phyloP scores from a whole-genome alignment of 2,797 vertebrate genomes.

The Rhinatrema bivittatum region DNA sequence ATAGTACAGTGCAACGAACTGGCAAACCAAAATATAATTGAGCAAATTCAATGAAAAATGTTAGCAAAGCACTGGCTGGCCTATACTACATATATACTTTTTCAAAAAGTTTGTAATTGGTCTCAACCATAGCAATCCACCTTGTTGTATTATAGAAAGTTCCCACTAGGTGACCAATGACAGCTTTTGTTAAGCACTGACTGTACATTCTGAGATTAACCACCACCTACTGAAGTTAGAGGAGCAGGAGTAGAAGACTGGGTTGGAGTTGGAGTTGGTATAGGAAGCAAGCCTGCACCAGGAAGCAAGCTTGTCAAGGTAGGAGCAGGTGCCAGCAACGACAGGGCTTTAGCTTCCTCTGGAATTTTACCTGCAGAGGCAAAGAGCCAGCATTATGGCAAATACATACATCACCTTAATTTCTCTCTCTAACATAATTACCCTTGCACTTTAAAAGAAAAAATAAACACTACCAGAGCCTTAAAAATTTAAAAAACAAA shows the following conservation, averaged over 20 bases:
- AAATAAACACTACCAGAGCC: constrained; percentile 58
- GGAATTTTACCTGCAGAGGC: constrained; percentile 91
- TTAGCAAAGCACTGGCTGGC: too few species aligned
- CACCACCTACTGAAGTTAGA: constrained; percentile 78
- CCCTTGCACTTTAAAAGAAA: constrained; percentile 70
- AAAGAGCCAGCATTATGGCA: constrained; percentile 48
- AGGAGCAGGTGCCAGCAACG: constrained; percentile 81
- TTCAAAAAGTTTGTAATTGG: too few species aligned
- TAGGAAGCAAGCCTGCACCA: constrained; percentile 87
- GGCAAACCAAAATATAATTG: too few species aligned
- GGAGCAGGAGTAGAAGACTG: constrained; percentile 73
- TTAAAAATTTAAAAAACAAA: constrained; percentile 60
- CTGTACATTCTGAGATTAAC: too few species aligned
- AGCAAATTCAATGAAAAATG: too few species aligned
- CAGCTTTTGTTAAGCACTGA: too few species aligned
- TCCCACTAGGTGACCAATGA: too few species aligned
- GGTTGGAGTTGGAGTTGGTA: constrained; percentile 73
- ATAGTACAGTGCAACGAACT: too few species aligned
- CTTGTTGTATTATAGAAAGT: too few species aligned
- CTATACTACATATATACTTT: too few species aligned
- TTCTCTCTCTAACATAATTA: constrained; percentile 71
- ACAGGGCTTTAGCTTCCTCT: constrained; percentile 94
- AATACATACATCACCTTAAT: constrained; percentile 43
- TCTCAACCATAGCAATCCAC: too few species aligned
- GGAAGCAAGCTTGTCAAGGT: constrained; percentile 81